Evolutionary conservation across 2,113 vertebrate genomes (phyloP).

Genomic region (Callospermophilus lateralis): DNA sequence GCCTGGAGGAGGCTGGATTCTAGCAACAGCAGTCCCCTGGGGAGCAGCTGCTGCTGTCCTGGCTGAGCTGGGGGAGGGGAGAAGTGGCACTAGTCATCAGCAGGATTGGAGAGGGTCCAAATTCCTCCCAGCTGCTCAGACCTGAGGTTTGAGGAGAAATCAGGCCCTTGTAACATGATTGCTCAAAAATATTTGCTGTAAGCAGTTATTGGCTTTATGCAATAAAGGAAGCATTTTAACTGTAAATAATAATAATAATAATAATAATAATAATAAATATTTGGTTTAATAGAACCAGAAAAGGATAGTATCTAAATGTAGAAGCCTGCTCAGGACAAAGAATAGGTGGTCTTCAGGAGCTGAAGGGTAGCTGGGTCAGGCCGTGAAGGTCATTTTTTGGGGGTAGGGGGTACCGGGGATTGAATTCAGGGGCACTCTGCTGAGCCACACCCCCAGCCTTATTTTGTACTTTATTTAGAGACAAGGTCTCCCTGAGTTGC

Average conservation of each 20-base stretch:
- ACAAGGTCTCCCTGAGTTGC: too few species aligned
- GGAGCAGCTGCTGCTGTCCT: conserved; percentile 32
- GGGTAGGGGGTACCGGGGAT: too few species aligned
- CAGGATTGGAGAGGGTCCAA: background rate
- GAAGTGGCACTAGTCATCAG: background rate
- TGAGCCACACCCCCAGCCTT: too few species aligned
- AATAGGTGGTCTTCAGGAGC: background rate
- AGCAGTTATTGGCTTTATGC: too few species aligned
- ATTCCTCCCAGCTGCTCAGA: background rate
- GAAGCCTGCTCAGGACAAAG: background rate
- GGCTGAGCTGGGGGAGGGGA: background rate
- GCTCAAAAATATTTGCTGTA: background rate
- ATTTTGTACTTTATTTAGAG: too few species aligned
- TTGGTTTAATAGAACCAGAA: background rate
- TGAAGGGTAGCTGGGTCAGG: background rate
- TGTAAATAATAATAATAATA: too few species aligned
- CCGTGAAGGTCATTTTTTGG: background rate
- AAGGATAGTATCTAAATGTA: background rate
- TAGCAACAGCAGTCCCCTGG: conserved; percentile 9
- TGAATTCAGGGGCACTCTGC: too few species aligned
- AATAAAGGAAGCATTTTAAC: too few species aligned
- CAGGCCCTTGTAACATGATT: background rate
- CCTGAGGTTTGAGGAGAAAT: background rate
- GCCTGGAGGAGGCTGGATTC: background rate
- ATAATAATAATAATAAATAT: too few species aligned